Evolutionary conservation across 2,888 invertebrate species (phyloP), one percentile per base, ranked within the genome.

Genomic region (Hypomecis punctinalis): DNA sequence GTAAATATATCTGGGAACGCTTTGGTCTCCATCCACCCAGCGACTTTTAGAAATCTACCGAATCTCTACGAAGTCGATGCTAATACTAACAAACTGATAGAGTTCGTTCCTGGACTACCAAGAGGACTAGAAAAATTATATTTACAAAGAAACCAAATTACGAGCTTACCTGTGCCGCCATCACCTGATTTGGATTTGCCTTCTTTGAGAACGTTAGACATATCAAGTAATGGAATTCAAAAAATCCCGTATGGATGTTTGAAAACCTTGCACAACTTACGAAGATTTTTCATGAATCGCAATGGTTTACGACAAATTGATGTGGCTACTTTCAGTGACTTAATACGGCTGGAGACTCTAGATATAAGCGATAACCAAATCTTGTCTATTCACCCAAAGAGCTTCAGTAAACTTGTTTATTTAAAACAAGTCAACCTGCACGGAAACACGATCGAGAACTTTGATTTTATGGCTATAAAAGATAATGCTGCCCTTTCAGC

Each of bases 1-100:
- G 90, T 97, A 1, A 97, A 98, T 83, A 92, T 98, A 57, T 97
- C 97, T 0, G 93, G 94, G 11, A 98, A 98, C 80, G 94, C 95
- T 11, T 84, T 98, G 33, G 93, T 94, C 7, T 93, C 94, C 0
- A 83, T 97, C 61, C 97, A 96, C 85, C 96, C 96, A 1, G 94
- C 96, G 33, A 97, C 97, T 0, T 96, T 98, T 74, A 92, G 95
- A 64, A 96, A 96, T 76, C 85, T 98, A 58, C 94, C 94, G 54
- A 95, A 95, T 69, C 91, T 98, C 0, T 97, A 96, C 74, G 97
- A 97, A 84, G 87, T 98, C 36, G 97, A 97, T 81, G 94, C 96
- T 0, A 96, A 96, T 75, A 92, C 93, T 70, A 98, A 97, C 83
- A 93, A 94, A 62, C 81, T 97, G 66, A 86, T 95, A n/a, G 95